phyloP scores from a whole-genome alignment of 2,888 invertebrate species.

The Drosophila quinaria region DNA sequence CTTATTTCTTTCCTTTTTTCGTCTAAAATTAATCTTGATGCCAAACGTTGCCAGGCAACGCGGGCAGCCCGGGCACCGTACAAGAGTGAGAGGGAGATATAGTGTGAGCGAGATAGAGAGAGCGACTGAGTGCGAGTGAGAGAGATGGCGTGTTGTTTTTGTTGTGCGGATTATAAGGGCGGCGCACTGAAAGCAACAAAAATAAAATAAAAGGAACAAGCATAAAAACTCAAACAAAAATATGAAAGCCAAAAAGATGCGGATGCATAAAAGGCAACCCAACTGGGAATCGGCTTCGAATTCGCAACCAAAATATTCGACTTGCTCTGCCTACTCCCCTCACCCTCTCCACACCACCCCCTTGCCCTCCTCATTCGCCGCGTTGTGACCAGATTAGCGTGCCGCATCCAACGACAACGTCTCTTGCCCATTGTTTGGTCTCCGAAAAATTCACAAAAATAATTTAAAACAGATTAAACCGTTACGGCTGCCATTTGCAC shows the following conservation, averaged over 20 bases:
- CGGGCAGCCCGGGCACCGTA: conserved; percentile 40
- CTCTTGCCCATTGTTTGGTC: conserved; percentile 52
- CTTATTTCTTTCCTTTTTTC: conserved; percentile 84
- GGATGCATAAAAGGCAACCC: conserved; percentile 41
- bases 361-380: too few relatives aligned
- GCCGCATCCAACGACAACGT: conserved; percentile 21
- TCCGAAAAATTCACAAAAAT: conserved; percentile 71
- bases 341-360: too few relatives aligned
- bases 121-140: conserved; percentile 20
- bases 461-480: conserved; percentile 85
- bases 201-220: conserved; percentile 15
- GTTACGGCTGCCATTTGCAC: conserved; percentile 83
- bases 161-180: conserved; percentile 72
- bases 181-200: conserved; percentile 51
- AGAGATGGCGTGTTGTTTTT: conserved; percentile 39
- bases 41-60: conserved; percentile 77
- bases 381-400: conserved; percentile 55
- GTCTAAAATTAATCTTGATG: conserved; percentile 84
- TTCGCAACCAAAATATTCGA: conserved; percentile 47
- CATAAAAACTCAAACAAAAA: conserved; percentile 42
- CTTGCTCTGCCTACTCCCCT: conserved; percentile 3
- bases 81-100: conserved; percentile 9
- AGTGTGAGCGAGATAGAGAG: conserved; percentile 18
- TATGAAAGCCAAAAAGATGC: conserved; percentile 61
- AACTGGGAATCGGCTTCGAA: conserved; percentile 52